Evolutionary conservation across 2,797 vertebrate genomes (phyloP).

Genomic region (Brachymystax lenok): DNA sequence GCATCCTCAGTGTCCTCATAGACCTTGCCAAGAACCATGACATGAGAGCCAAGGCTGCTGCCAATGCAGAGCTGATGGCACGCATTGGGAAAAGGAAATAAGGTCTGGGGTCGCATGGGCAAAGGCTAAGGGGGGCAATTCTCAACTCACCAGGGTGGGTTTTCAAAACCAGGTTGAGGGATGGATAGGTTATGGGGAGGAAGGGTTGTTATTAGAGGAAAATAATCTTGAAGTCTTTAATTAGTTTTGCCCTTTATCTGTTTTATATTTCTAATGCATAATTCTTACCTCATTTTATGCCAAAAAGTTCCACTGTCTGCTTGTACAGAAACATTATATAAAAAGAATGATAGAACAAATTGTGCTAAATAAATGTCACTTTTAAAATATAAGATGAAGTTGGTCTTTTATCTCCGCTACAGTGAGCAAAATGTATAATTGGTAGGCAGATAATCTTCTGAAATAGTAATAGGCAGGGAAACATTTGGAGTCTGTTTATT

Average conservation of each 20-base stretch:
- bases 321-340: constrained; percentile 15
- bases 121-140: constrained; percentile 2
- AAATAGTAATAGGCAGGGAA: constrained; percentile 22
- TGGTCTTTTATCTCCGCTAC: constrained; percentile 52
- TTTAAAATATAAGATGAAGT: constrained; percentile 39
- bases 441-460: constrained; percentile 8
- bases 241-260: constrained; percentile 45
- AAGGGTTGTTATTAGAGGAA: background rate
- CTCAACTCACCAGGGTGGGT: background rate
- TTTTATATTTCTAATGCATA: constrained; percentile 39
- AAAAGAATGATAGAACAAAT: constrained; percentile 12
- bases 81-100: constrained; percentile 80
- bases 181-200: background rate
- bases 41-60: constrained; percentile 80
- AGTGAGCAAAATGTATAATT: background rate
- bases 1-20: constrained; percentile 81
- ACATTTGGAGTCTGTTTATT: constrained; percentile 38
- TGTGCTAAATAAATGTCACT: constrained; percentile 18
- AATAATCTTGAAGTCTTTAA: background rate
- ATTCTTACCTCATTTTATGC: constrained; percentile 20
- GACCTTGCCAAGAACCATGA: constrained; percentile 85
- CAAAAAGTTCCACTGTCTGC: constrained; percentile 19
- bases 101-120: constrained; percentile 15
- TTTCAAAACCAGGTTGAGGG: constrained; percentile 4
- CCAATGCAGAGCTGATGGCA: constrained; percentile 84